phyloP scores from a whole-genome alignment of 2,113 vertebrate genomes.

The Addax nasomaculatus region DNA sequence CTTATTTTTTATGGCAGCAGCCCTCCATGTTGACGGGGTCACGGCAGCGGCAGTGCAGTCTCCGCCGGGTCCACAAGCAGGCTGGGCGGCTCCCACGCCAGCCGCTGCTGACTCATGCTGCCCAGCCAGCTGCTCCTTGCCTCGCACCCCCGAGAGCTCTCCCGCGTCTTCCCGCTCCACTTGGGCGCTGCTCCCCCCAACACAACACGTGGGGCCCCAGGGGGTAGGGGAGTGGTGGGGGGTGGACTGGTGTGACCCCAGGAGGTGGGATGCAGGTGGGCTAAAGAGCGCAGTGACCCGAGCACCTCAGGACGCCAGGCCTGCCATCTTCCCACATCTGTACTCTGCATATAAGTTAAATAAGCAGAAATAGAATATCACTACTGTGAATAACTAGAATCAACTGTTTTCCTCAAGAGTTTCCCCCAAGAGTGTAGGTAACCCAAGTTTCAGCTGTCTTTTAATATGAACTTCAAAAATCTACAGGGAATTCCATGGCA shows the following conservation, averaged over 20 bases:
- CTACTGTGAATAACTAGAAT: background rate
- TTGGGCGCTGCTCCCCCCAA: background rate
- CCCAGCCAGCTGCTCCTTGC: slow-evolving; percentile 13
- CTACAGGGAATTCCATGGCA: background rate
- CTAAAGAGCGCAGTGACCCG: background rate
- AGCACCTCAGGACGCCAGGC: background rate
- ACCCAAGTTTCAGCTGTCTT: background rate
- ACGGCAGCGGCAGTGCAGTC: background rate
- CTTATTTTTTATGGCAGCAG: slow-evolving; percentile 65
- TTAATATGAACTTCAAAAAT: background rate
- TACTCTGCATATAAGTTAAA: background rate
- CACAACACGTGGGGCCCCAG: background rate
- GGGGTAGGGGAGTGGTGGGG: background rate
- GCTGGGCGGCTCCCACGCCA: slow-evolving; percentile 36
- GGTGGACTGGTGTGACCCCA: accelerated
- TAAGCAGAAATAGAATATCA: background rate
- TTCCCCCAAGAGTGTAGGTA: background rate
- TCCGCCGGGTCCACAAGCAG: slow-evolving; percentile 50
- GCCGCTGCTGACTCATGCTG: slow-evolving; percentile 52
- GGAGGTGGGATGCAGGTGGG: accelerated
- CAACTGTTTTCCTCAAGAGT: background rate
- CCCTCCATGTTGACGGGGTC: slow-evolving; percentile 66
- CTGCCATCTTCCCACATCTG: slow-evolving; percentile 44
- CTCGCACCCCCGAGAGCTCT: background rate
- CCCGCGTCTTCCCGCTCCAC: background rate